A percentile compares a stretch with the other conserved stretches of the same genome.
Conservation (phyloP, 2,888 invertebrate genomes). For the Eristalinus sepulchralis region DNA sequence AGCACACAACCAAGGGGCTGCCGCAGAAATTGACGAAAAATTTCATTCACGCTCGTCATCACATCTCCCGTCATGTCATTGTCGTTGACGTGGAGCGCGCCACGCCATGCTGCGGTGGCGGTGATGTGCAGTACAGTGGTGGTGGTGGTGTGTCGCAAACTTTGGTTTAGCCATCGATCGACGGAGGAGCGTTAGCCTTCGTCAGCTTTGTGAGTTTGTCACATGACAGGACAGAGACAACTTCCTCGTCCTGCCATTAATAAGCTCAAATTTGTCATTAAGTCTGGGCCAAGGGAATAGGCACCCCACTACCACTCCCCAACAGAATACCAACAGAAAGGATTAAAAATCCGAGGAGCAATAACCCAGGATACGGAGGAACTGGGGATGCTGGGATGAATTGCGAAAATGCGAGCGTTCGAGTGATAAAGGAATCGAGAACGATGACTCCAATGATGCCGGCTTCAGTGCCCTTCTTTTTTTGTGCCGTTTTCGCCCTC, state of each 20-base stretch:
- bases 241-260: slow-evolving; percentile 34
- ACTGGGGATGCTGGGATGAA: slow-evolving; percentile 5
- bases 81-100: slow-evolving; percentile 33
- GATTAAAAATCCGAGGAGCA: slow-evolving; percentile 24
- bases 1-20: slow-evolving; percentile 6
- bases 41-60: slow-evolving; percentile 66
- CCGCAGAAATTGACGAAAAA: slow-evolving; percentile 44
- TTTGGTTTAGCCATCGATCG: slow-evolving; percentile 26
- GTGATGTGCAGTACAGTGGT: slow-evolving; percentile 44
- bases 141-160: slow-evolving; percentile 31
- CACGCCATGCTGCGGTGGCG: background rate
- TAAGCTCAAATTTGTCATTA: slow-evolving; percentile 64
- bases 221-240: slow-evolving; percentile 11
- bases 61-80: slow-evolving; percentile 47
- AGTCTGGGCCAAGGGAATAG: slow-evolving; percentile 16
- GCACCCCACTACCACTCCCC: background rate
- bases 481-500: background rate
- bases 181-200: slow-evolving; percentile 28
- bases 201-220: slow-evolving; percentile 31
- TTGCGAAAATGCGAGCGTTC: slow-evolving; percentile 41
- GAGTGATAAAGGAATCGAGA: slow-evolving; percentile 40
- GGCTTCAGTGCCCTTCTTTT: slow-evolving; percentile 19
- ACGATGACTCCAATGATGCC: too few species aligned
- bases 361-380: background rate
- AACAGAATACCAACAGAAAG: slow-evolving; percentile 35